phyloP scores from a whole-genome alignment of 1,140 invertebrate genomes.

The Ceratitis capitata region DNA sequence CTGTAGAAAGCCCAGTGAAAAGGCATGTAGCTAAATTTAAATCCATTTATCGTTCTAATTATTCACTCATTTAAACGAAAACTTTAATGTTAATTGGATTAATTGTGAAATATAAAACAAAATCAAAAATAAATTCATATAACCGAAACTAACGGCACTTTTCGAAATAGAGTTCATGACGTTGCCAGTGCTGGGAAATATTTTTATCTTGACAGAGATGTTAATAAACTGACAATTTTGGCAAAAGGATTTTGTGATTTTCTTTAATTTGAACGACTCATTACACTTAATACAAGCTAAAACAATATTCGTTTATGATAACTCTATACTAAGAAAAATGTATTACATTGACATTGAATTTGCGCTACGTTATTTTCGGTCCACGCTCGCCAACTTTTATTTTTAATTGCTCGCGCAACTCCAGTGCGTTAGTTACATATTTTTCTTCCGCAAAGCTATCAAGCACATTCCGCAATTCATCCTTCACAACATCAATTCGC shows the following conservation, averaged over 20 bases:
- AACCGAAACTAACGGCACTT: neutral
- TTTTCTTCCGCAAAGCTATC: slow-evolving; percentile 51
- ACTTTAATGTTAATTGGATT: neutral
- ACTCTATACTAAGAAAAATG: neutral
- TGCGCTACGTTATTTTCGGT: slow-evolving; percentile 52
- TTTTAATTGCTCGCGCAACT: slow-evolving; percentile 49
- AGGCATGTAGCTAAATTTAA: slow-evolving; percentile 25
- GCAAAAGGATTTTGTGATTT: too few relatives aligned
- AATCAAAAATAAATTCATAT: neutral
- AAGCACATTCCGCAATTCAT: slow-evolving; percentile 67
- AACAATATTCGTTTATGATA: too few relatives aligned
- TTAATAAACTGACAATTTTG: too few relatives aligned
- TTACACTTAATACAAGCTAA: too few relatives aligned
- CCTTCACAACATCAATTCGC: slow-evolving; percentile 69
- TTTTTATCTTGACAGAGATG: too few relatives aligned
- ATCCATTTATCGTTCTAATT: neutral
- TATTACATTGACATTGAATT: neutral
- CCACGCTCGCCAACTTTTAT: slow-evolving; percentile 52
- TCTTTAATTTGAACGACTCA: too few relatives aligned
- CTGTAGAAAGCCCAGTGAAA: neutral
- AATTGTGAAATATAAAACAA: neutral
- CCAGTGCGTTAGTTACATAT: slow-evolving; percentile 45
- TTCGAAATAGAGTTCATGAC: neutral
- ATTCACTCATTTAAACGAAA: neutral
- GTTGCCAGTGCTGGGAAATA: neutral